Evolutionary conservation across 1,140 invertebrate genomes (phyloP), one percentile per base, ranked within the genome.

Genomic region (Leptonema lineaticorne): DNA sequence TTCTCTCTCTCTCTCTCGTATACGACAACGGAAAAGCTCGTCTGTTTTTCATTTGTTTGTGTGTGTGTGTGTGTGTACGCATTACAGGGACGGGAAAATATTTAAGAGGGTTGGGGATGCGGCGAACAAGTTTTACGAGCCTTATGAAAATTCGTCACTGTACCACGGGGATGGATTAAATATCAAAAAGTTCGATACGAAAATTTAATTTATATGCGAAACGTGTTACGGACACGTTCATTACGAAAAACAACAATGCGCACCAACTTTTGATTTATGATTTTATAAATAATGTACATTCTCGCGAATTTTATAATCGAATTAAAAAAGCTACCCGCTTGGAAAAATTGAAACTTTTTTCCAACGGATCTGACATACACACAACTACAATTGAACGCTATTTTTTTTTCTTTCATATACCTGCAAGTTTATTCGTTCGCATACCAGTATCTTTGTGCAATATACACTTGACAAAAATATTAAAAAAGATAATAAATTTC

Each of bases 121-220:
- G 50, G 14, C 27, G 18, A 26, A 20, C 22, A 7, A 26, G 18
- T 53, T 53, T 53, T 24, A 1, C 4, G 18, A 53, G 50, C 22
- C 11, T 53, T 18, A 11, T 26, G 6, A 53, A 53, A 53, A 26
- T 53, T 26, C 20, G 50, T 53, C 24, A 53, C 18, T 53, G 22
- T 24, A 53, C 59, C 33, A n/a, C 28, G 16, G 45, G 41, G 46
- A 22, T 18, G 62, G 16, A 64, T 64, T 48, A 22, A 16, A 29
- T 28, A 8, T 48, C 16, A 20, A 28, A 64, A 64, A 64, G 41
- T 64, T 64, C 62, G 45, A 64, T 64, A 50, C 41, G n/a, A 50
- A 64, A 64, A 50, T 64, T 50, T 64, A 64, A 64, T 64, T 64
- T 64, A 64, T 64, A 64, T 27, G 22, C 45, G 27, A 64, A 64